These are phyloP conservation scores for Ectemnius lituratus DNA, from an alignment of 2,888 invertebrate genomes.

Conservation along the genomic window DNA sequence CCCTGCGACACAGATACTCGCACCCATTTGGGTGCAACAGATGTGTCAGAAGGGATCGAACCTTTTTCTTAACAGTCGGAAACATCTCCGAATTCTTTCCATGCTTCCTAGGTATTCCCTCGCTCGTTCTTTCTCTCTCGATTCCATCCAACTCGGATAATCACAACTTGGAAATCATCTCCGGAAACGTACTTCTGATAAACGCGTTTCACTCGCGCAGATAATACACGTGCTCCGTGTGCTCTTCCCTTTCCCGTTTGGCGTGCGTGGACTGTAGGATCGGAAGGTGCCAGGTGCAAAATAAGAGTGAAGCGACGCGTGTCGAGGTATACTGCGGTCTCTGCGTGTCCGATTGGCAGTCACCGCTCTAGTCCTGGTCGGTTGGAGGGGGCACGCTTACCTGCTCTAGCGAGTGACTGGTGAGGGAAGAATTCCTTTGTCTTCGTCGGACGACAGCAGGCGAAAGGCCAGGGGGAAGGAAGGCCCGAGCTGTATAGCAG, in stretches of 20 bases:
- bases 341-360: background rate
- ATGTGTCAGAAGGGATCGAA: conserved; percentile 55
- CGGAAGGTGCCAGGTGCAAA: background rate
- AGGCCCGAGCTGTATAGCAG: conserved; percentile 36
- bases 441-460: conserved; percentile 52
- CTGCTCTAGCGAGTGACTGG: conserved; percentile 13
- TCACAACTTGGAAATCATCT: conserved; percentile 33
- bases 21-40: conserved; percentile 45
- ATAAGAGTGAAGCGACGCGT: background rate
- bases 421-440: conserved; percentile 73
- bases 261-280: background rate
- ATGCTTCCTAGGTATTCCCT: conserved; percentile 55
- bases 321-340: background rate
- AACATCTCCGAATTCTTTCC: too few species aligned
- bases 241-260: background rate
- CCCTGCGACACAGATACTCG: too few species aligned
- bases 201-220: background rate
- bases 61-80: conserved; percentile 44
- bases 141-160: conserved; percentile 23
- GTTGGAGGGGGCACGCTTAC: conserved; percentile 17
- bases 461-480: conserved; percentile 19
- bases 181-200: background rate
- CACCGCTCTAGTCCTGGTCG: background rate
- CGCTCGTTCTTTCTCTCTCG: conserved; percentile 38
- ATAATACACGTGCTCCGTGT: background rate